Evolutionary conservation across 30 jellyfish, hydroid and myxozoan genomes (phyloP), one percentile per base, ranked within the genome.

Genomic region (Hydra vulgaris): DNA sequence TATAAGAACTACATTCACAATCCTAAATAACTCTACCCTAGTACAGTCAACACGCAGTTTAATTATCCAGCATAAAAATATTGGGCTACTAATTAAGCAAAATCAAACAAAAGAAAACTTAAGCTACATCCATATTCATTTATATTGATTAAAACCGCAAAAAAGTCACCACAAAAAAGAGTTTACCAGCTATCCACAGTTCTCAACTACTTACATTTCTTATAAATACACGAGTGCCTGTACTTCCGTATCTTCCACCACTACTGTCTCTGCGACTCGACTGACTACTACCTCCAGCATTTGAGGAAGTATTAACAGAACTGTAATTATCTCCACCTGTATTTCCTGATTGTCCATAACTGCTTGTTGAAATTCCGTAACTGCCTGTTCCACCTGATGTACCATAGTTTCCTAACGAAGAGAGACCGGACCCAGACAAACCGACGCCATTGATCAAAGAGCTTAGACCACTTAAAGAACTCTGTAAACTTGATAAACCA

Each of bases 141-240:
- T 40, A 40, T 40, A 40, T 40, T 40, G 61, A 40, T 5, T 40
- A 40, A 40, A 40, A 40, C 61, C n/a, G n/a, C n/a, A n/a, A n/a
- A n/a, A 40, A 40, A 3, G 61, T 40, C 61, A 40, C 61, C 61
- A 40, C 61, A 40, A 40, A 40, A 40, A 40, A 40, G 8, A 40
- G 61, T 40, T 40, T 40, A 40, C 61, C 61, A 5, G 61, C 61
- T 40, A 40, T 40, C 61, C 61, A 40, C 61, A 40, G 61, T 12
- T 40, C 61, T 40, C 61, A 40, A 40, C 79, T 91, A 91, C 98
- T 91, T 91, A 91, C 98, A 73, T 91, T 91, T 76, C 98, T 87
- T 3, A 91, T 95, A 86, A 91, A 91, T 52, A 91, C 95, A 83
- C 87, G 92, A 76, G 83, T 74, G 74, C 86, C 89, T 26, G 87